phyloP scores from a whole-genome alignment of 2,797 vertebrate genomes.

The Gallinago stenura region DNA sequence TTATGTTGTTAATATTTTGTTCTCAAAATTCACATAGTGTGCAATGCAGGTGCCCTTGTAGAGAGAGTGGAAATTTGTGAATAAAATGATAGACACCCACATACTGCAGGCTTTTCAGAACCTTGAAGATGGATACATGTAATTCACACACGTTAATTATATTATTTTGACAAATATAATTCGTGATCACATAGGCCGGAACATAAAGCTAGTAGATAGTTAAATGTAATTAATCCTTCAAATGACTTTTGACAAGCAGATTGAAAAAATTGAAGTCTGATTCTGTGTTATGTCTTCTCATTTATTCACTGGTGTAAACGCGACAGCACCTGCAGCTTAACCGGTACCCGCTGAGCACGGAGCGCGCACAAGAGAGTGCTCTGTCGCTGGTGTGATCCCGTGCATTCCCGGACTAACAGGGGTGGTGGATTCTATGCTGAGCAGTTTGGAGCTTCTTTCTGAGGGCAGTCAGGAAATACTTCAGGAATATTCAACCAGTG shows the following conservation, averaged over 20 bases:
- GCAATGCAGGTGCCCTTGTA: neutral
- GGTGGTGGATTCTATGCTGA: neutral
- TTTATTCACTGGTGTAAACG: neutral
- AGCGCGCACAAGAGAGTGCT: fast-evolving
- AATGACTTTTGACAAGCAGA: neutral
- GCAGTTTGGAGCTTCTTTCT: neutral
- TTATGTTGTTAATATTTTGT: neutral
- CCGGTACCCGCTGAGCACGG: neutral
- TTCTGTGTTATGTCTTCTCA: fast-evolving
- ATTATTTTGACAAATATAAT: neutral
- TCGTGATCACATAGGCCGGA: fast-evolving
- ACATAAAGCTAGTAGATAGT: fast-evolving
- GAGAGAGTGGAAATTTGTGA: neutral
- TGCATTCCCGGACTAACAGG: neutral
- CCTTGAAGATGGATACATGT: fast-evolving
- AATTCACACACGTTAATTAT: fast-evolving
- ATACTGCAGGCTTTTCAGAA: fast-evolving
- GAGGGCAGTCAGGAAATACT: neutral
- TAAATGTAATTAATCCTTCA: neutral
- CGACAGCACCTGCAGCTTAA: neutral
- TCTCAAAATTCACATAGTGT: fast-evolving
- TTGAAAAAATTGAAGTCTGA: neutral
- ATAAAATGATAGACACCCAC: too few species aligned
- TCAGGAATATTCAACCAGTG: neutral
- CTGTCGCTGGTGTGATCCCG: neutral